A percentile compares a stretch with the other conserved stretches of the same genome.
Evolutionary conservation across 2,113 vertebrate genomes (phyloP).

Genomic region (Anoplopoma fimbria): DNA sequence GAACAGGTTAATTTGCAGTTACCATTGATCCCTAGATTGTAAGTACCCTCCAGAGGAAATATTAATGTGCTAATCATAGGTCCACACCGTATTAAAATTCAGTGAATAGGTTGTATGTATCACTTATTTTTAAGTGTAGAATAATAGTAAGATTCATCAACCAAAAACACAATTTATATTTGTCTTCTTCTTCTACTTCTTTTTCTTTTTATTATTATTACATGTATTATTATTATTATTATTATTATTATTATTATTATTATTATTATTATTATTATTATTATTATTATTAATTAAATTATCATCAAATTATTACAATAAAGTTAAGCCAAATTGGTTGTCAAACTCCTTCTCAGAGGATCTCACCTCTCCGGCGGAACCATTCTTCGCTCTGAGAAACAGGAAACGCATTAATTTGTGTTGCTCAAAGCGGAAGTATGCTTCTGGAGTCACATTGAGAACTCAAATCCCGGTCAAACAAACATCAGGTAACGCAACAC

Average conservation of each 20-base stretch:
- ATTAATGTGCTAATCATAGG: not conserved
- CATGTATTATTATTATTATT: not conserved
- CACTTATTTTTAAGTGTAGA: not conserved
- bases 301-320: not conserved
- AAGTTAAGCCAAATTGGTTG: not conserved
- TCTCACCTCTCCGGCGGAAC: conserved; percentile 47
- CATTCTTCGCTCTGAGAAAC: conserved; percentile 31
- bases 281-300: not conserved
- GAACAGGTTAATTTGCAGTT: not conserved
- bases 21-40: not conserved
- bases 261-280: not conserved
- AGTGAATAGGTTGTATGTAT: not conserved
- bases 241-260: not conserved
- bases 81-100: not conserved
- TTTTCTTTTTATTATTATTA: not conserved
- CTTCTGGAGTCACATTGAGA: conserved; percentile 80
- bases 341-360: not conserved
- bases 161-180: not conserved
- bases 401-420: conserved; percentile 16
- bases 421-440: conserved; percentile 50
- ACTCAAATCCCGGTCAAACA: not conserved
- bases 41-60: conserved; percentile 28
- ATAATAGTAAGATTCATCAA: not conserved
- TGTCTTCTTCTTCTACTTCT: not conserved
- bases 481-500: not conserved